Base-by-base conservation (phyloP, 2,797 vertebrate genomes). In the Mus minutoides region DNA sequence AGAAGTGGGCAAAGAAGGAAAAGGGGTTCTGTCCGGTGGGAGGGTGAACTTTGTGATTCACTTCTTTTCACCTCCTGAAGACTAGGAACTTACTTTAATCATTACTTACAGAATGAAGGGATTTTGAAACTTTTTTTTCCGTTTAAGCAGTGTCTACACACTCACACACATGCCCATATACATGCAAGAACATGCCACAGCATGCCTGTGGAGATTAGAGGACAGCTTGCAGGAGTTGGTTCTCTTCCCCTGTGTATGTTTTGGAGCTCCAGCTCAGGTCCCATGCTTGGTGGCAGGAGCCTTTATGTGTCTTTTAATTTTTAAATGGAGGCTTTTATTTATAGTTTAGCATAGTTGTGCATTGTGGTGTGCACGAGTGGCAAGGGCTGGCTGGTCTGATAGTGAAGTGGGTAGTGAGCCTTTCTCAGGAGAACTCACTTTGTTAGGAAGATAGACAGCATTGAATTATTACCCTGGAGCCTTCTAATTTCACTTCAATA, bases 401-500 rank as follows among this genome's bases (percentile, higher is more conserved):
- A 67, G 8, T 79, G 56, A 94, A 37, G 31, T 67, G 37, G 73
- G 46, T 10, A 52, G 67, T 87, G 69, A 60, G 11, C 17, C 6
- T 52, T 94, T 88, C 75, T 96, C 54, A 49, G 2, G 40, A 73
- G 34, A 88, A 46, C 60, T 91, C 19, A 62, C 40, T 54, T 16
- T 87, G n/a, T 37, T 46, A 85, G 58, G 40, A 85, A 54, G 34
- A 19, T 69, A 10, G 34, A 76, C 29, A 54, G 52, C n/a, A 90
- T 46, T 3, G 22, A 40, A 64, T 84, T 67, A 43, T 46, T 54
- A 89, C 21, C 58, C 22, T 69, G 37, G 64, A 77, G 40, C 17
- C 64, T 86, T 91, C 78, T 79, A 77, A 91, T 64, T 89, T 83
- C 16, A 83, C 21, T 77, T 83, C 76, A 94, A 76, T 92, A 73